phyloP scores from a whole-genome alignment of 2,113 vertebrate genomes.

The Siniperca chuatsi region DNA sequence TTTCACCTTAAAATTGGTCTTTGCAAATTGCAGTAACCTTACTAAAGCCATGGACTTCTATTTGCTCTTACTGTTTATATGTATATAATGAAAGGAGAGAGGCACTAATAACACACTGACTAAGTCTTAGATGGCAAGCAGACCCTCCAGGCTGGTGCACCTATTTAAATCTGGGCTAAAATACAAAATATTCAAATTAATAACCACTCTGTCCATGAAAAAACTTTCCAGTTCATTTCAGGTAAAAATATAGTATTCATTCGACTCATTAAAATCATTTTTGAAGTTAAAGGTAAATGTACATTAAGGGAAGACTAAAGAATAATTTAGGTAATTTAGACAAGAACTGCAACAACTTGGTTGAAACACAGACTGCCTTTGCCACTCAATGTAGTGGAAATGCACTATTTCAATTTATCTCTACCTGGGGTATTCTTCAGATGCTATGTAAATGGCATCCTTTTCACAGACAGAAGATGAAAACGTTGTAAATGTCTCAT shows the following conservation, averaged over 20 bases:
- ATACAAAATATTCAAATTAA: background rate
- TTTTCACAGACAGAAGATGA: constrained; percentile 94
- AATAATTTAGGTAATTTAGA: background rate
- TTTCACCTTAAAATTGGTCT: background rate
- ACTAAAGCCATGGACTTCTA: background rate
- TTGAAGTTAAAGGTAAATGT: background rate
- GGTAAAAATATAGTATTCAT: background rate
- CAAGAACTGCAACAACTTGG: background rate
- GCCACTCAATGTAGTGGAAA: background rate
- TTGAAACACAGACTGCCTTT: background rate
- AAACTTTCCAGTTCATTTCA: background rate
- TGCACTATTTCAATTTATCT: background rate
- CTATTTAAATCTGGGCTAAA: background rate
- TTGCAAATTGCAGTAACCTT: background rate
- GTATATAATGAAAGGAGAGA: background rate
- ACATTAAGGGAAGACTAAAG: background rate
- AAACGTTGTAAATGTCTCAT: constrained; percentile 89
- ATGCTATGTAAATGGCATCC: constrained; percentile 92
- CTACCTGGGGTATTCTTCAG: constrained; percentile 95
- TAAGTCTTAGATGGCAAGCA: background rate
- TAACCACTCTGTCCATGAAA: background rate
- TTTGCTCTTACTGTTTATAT: background rate
- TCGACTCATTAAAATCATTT: background rate
- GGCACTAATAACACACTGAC: background rate
- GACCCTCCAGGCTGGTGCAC: background rate